Percentiles rank a stretch among this genome's conserved stretches.
These are phyloP conservation scores for Hemibagrus guttatus DNA, from an alignment of 2,797 vertebrate genomes.

Conservation along the genomic window DNA sequence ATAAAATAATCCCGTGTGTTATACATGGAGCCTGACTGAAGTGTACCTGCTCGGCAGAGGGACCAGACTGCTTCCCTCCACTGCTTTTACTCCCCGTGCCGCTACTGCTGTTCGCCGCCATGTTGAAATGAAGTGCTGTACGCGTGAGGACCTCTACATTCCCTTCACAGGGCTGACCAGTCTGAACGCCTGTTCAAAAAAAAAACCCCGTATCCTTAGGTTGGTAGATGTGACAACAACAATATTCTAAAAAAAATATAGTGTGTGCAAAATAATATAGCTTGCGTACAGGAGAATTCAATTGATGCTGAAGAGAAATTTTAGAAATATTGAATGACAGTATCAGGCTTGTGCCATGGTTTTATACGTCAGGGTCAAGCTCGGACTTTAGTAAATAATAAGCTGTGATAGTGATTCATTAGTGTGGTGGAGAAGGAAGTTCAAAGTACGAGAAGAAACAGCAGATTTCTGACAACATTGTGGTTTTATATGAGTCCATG, in stretches of 20 bases:
- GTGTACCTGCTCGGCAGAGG: slow-evolving; percentile 78
- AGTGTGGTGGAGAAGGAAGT: neutral
- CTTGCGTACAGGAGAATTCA: neutral
- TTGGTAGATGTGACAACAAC: neutral
- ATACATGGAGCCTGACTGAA: accelerated
- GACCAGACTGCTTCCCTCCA: slow-evolving; percentile 73
- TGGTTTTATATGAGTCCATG: neutral
- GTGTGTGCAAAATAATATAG: neutral
- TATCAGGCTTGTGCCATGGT: neutral
- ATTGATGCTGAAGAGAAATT: neutral
- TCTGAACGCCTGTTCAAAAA: slow-evolving; percentile 42
- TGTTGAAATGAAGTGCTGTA: slow-evolving; percentile 71
- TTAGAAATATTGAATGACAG: too few species aligned
- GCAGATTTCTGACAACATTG: neutral
- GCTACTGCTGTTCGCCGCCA: slow-evolving; percentile 80
- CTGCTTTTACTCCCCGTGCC: slow-evolving; percentile 72
- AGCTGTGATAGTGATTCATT: neutral
- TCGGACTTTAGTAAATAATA: neutral
- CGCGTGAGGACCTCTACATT: slow-evolving; percentile 49
- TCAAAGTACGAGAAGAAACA: neutral
- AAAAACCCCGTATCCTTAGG: neutral
- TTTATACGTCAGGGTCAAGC: neutral
- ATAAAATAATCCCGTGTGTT: neutral
- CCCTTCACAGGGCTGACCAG: slow-evolving; percentile 20
- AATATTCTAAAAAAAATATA: neutral